Evolutionary conservation across 1,140 invertebrate genomes (phyloP).

Genomic region (Laupala kohalensis): DNA sequence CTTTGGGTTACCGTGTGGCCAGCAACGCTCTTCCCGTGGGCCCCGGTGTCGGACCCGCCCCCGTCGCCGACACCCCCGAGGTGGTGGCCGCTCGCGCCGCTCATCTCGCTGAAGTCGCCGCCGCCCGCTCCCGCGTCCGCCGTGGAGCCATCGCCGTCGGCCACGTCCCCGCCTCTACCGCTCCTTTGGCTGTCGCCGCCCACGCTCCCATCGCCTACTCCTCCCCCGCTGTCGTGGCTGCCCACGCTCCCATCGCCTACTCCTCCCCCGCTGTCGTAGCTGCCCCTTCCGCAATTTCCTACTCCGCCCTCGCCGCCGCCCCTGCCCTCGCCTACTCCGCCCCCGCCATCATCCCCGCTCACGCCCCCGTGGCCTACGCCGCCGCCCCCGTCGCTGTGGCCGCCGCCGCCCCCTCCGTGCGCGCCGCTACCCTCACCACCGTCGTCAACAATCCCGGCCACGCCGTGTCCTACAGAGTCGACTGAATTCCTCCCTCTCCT

Average conservation of each 20-base stretch:
- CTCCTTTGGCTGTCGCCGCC: constrained; percentile 20
- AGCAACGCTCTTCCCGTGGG: constrained; percentile 30
- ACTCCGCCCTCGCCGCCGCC: constrained; percentile 9
- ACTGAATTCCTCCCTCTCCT: background rate
- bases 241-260: constrained; percentile 24
- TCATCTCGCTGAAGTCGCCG: constrained; percentile 18
- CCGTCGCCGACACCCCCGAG: constrained; percentile 20
- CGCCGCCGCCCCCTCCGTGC: constrained; percentile 12
- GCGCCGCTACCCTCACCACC: background rate
- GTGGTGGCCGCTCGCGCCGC: constrained; percentile 21
- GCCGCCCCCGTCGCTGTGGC: constrained; percentile 8
- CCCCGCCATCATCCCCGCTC: constrained; percentile 11
- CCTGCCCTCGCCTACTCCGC: constrained; percentile 11
- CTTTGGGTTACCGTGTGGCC: constrained; percentile 37
- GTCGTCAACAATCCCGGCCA: constrained; percentile 2
- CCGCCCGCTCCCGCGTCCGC: constrained; percentile 8
- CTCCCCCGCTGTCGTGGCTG: constrained; percentile 9
- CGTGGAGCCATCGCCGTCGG: constrained; percentile 19
- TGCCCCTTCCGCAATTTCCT: constrained; percentile 1
- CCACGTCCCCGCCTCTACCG: constrained; percentile 23
- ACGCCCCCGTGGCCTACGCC: constrained; percentile 7
- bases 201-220: background rate
- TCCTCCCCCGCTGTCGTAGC: constrained; percentile 23
- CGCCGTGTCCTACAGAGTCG: constrained; percentile 4
- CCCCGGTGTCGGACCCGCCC: constrained; percentile 2